Evolutionary conservation across 2,797 vertebrate genomes (phyloP).

Genomic region (Anisognathus igniventris): DNA sequence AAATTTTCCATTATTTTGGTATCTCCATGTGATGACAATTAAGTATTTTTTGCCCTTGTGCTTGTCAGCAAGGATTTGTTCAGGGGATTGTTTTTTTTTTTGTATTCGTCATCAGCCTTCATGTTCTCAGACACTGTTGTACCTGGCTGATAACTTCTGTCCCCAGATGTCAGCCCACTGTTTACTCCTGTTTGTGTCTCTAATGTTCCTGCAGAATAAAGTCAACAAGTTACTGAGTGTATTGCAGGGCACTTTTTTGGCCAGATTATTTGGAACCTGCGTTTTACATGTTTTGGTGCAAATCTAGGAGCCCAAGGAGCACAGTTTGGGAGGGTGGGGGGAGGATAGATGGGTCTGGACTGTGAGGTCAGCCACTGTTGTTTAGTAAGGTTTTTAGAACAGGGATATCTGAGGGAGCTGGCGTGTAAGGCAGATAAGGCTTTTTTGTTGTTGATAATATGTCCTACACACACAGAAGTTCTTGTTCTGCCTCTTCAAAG

Average conservation of each 20-base stretch:
- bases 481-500: constrained; percentile 26
- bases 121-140: not conserved
- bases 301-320: not conserved
- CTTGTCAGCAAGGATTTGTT: constrained; percentile 23
- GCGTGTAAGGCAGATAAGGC: not conserved
- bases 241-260: not conserved
- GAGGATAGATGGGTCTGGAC: not conserved
- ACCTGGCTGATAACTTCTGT: not conserved
- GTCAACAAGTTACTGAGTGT: not conserved
- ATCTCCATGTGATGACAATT: not conserved
- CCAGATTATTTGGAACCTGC: not conserved
- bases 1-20: constrained; percentile 37
- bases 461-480: not conserved
- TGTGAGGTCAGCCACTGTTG: not conserved
- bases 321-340: not conserved
- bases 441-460: not conserved
- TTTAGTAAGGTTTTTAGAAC: not conserved
- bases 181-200: not conserved
- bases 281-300: not conserved
- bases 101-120: not conserved
- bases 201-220: not conserved
- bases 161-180: not conserved
- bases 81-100: not conserved
- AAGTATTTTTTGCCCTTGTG: not conserved
- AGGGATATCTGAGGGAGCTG: not conserved